Evolutionary conservation across 2,797 vertebrate species (phyloP).

Genomic region (Urophycis tenuis): DNA sequence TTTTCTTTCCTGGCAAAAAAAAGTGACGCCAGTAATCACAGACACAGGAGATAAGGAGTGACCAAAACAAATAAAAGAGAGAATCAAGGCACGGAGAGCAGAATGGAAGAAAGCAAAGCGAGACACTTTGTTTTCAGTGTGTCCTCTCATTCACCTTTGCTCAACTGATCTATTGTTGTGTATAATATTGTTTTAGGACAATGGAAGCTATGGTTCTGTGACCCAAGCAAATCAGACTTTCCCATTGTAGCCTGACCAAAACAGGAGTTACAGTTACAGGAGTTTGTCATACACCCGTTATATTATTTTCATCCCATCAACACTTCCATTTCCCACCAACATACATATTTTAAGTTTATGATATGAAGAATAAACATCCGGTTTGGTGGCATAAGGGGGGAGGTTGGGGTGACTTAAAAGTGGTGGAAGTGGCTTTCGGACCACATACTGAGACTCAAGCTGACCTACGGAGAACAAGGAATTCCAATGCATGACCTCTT

Average conservation of each 20-base stretch:
- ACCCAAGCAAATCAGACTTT: background rate
- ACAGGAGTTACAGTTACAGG: background rate
- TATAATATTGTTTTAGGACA: background rate
- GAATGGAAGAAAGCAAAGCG: background rate
- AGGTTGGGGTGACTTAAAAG: constrained; percentile 42
- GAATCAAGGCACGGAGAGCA: background rate
- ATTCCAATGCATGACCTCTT: constrained; percentile 47
- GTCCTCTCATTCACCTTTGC: background rate
- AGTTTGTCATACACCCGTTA: background rate
- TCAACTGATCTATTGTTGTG: background rate
- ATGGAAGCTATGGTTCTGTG: constrained; percentile 4
- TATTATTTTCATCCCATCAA: constrained; percentile 24
- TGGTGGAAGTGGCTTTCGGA: constrained; percentile 47
- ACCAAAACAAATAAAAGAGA: background rate
- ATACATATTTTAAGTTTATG: constrained; percentile 39
- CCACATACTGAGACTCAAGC: constrained; percentile 54
- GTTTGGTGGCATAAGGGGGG: constrained; percentile 38
- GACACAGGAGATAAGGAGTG: background rate
- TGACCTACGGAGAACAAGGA: constrained; percentile 29
- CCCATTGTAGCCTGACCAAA: background rate
- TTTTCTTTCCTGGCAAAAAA: background rate
- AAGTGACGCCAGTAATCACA: background rate
- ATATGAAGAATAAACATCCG: constrained; percentile 39
- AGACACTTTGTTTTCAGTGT: background rate
- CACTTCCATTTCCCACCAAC: constrained; percentile 36